Evolutionary conservation across 2,797 vertebrate species (phyloP).

Genomic region (Poecilia gillii): DNA sequence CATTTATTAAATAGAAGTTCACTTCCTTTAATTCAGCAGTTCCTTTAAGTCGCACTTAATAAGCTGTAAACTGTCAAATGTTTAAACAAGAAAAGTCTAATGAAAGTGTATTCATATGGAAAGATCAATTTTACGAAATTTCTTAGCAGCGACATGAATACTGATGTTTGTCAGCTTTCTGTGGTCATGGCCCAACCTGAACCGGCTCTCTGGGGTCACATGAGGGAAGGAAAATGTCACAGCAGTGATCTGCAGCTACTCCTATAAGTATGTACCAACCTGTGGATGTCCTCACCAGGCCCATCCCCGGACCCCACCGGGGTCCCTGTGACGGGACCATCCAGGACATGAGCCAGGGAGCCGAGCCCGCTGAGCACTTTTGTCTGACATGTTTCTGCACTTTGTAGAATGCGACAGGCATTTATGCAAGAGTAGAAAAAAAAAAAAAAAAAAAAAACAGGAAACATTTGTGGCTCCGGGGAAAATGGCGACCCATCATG

Average conservation of each 20-base stretch:
- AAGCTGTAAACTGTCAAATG: neutral
- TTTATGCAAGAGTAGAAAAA: slow-evolving; percentile 33
- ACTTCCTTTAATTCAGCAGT: neutral
- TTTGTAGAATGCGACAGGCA: slow-evolving; percentile 27
- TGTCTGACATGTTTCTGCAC: slow-evolving; percentile 57
- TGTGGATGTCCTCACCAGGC: slow-evolving; percentile 18
- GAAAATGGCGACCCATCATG: slow-evolving; percentile 30
- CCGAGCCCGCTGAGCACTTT: slow-evolving; percentile 27
- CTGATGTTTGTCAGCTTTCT: neutral
- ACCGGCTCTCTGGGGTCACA: neutral
- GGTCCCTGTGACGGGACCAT: slow-evolving; percentile 38
- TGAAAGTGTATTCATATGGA: neutral
- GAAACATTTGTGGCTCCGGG: slow-evolving; percentile 24
- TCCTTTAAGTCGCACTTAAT: neutral
- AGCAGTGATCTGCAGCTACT: neutral
- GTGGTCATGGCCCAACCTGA: neutral
- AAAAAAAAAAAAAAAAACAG: neutral
- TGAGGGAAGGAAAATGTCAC: slow-evolving; percentile 15
- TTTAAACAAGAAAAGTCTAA: neutral
- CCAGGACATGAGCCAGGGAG: slow-evolving; percentile 7
- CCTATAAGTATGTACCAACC: slow-evolving; percentile 20
- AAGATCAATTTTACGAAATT: neutral
- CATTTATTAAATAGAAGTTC: neutral
- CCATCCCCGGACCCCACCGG: slow-evolving; percentile 8
- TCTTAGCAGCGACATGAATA: neutral